phyloP scores from a whole-genome alignment of 2,797 vertebrate species.

The Bryconaethiops microstoma region DNA sequence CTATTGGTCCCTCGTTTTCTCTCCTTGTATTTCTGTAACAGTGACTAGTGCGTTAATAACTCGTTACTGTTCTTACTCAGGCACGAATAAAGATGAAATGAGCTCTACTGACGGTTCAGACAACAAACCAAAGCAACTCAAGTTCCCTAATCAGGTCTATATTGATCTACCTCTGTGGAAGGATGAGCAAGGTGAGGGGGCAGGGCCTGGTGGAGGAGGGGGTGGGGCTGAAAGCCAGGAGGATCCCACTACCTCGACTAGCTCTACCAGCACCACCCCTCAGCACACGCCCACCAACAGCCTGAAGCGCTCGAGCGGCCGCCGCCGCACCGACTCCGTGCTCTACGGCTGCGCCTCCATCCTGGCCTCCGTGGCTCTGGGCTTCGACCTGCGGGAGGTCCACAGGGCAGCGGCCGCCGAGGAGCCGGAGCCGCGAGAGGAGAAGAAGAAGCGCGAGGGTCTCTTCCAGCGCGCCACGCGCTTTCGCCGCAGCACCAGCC shows the following conservation, averaged over 20 bases:
- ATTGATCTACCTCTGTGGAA: constrained; percentile 93
- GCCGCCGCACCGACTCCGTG: constrained; percentile 82
- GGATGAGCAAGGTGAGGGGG: constrained; percentile 83
- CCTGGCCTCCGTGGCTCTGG: constrained; percentile 88
- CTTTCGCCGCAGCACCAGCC: constrained; percentile 83
- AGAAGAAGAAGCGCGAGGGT: constrained; percentile 86
- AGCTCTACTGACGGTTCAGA: constrained; percentile 79
- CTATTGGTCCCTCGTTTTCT: not conserved
- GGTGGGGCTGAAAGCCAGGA: constrained; percentile 72
- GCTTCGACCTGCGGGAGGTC: constrained; percentile 85
- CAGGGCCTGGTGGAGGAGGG: constrained; percentile 44
- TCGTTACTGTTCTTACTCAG: constrained; percentile 52
- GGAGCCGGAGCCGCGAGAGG: constrained; percentile 79
- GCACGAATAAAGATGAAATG: constrained; percentile 77
- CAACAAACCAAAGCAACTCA: constrained; percentile 90
- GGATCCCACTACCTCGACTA: constrained; percentile 73
- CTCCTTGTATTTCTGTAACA: not conserved
- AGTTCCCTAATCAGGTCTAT: constrained; percentile 88
- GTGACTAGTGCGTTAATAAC: not conserved
- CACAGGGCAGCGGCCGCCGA: constrained; percentile 69
- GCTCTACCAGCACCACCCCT: constrained; percentile 71
- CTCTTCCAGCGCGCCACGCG: constrained; percentile 85
- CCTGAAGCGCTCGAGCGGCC: constrained; percentile 76
- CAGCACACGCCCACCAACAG: constrained; percentile 85
- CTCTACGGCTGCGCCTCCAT: constrained; percentile 84